Evolutionary conservation across 1,140 invertebrate genomes (phyloP).

Genomic region (Listronotus oregonensis): DNA sequence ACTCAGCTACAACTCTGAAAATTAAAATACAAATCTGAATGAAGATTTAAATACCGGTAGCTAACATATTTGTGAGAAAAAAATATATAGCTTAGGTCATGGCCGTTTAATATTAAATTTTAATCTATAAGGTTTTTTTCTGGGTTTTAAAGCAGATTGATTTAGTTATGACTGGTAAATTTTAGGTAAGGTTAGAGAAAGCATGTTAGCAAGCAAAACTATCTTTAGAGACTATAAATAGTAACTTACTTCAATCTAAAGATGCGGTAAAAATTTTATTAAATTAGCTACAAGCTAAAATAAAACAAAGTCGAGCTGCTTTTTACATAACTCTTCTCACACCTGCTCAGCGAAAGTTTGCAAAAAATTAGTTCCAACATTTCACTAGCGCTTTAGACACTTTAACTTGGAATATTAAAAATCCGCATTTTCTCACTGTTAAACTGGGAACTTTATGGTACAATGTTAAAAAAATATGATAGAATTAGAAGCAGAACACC

Average conservation of each 20-base stretch:
- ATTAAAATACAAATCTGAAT: too few relatives aligned
- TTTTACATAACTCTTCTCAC: conserved; percentile 32
- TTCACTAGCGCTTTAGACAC: conserved; percentile 8
- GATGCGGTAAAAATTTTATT: conserved; percentile 30
- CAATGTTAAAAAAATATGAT: conserved; percentile 4
- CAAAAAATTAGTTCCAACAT: conserved; percentile 27
- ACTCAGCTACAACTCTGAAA: too few relatives aligned
- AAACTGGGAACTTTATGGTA: conserved; percentile 1
- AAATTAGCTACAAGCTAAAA: conserved; percentile 26
- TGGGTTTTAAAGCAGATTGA: too few relatives aligned
- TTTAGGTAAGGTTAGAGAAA: too few relatives aligned
- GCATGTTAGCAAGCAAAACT: not conserved
- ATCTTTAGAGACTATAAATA: conserved; percentile 17
- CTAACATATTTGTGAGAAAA: too few relatives aligned
- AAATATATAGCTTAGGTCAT: too few relatives aligned
- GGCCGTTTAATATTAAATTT: too few relatives aligned
- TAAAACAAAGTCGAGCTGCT: conserved; percentile 14
- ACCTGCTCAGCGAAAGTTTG: conserved; percentile 2
- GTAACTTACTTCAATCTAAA: conserved; percentile 29
- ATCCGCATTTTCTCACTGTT: conserved; percentile 20
- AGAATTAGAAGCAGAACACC: conserved; percentile 18
- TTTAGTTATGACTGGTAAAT: too few relatives aligned
- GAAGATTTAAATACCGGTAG: too few relatives aligned
- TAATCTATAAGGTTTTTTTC: too few relatives aligned
- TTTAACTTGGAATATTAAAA: conserved; percentile 9